Evolutionary conservation across 2,113 vertebrate genomes (phyloP), one percentile per base, ranked within the genome.

Genomic region (Phalacrocorax carbo): DNA sequence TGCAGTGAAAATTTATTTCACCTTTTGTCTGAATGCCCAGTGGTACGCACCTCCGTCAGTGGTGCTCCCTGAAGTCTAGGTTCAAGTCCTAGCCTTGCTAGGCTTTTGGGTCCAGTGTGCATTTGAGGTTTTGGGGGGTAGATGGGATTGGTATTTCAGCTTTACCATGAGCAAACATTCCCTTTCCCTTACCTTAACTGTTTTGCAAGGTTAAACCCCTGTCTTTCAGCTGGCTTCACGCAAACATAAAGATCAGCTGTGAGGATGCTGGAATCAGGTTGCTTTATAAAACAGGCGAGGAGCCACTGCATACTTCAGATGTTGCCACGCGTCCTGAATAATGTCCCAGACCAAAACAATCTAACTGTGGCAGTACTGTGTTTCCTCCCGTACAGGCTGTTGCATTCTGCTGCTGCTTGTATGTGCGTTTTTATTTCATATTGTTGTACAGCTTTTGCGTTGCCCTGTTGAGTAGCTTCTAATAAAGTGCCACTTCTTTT

Each of bases 391-490:
- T 5, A 1, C 1, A 15, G 76, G 15, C 64, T 29, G 49, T 29
- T 65, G 29, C 25, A 8, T 60, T 72, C 16, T 44, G 30, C 58
- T 89, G 15, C 82, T 91, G 70, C 10, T 34, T 34, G 10, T 23
- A 15, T 0, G 1, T 22, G 49, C 46, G 18, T 9, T 40, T 54
- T 22, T 1, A 0, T 46, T 42, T 55, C 44, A 2, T 27, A 5
- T 3, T 2, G 0, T 22, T 7, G 8, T 34, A 11, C 10, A 52
- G 61, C 70, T 76, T 75, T 44, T 27, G 11, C 49, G 36, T 42
- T 52, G 38, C 40, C 44, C 54, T 60, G 11, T 13, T 15, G 62
- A 81, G 55, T 15, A 64, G 68, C 68, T 92, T 54, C 65, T 34
- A 81, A 68, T 60, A 60, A 48, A 10, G 72, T 5, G 55, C 29